Conservation (phyloP, 2,888 invertebrate species). For the Drosophila pullipes region DNA sequence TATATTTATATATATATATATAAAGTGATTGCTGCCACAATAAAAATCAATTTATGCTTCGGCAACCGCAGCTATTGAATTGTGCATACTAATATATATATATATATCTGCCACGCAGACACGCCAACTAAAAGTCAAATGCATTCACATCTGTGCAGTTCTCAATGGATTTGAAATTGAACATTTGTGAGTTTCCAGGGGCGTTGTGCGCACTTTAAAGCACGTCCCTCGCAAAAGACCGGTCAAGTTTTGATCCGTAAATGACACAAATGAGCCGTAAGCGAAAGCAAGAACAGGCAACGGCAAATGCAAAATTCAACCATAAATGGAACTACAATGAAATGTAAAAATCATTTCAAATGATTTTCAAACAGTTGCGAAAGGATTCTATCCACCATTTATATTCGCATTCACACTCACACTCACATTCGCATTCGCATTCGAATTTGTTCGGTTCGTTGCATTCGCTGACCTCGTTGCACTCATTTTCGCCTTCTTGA, state of each 20-base stretch:
- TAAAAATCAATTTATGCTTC: neutral
- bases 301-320: constrained; percentile 50
- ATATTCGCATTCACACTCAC: constrained; percentile 14
- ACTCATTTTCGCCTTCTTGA: constrained; percentile 4
- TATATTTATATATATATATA: neutral
- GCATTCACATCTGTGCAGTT: neutral
- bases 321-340: constrained; percentile 57
- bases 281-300: constrained; percentile 19
- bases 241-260: constrained; percentile 38
- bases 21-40: neutral
- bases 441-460: constrained; percentile 6
- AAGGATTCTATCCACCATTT: constrained; percentile 18
- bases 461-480: constrained; percentile 13
- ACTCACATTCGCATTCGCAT: constrained; percentile 38
- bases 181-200: neutral
- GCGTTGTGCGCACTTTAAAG: neutral
- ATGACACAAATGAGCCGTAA: constrained; percentile 63
- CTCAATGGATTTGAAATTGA: neutral
- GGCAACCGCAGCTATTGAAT: neutral
- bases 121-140: neutral
- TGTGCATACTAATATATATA: neutral
- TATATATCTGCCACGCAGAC: neutral
- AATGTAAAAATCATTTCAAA: constrained; percentile 65
- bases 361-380: constrained; percentile 40
- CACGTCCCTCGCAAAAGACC: constrained; percentile 3